phyloP scores from a whole-genome alignment of 2,113 vertebrate genomes.

The Agapornis roseicollis region DNA sequence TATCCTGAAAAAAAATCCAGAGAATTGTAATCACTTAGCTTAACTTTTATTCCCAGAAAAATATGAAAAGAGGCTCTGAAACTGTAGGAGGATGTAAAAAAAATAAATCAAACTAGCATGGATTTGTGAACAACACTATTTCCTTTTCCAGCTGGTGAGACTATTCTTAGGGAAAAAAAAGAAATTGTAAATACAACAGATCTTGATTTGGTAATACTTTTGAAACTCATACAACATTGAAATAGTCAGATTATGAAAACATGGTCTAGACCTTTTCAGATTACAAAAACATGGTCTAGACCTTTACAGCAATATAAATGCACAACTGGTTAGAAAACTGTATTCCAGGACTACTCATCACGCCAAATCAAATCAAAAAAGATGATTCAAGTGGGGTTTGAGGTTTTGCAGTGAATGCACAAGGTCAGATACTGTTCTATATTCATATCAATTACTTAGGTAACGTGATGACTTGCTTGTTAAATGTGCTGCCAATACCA shows the following conservation, averaged over 20 bases:
- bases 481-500: not conserved
- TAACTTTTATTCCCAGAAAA: not conserved
- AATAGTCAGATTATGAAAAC: not conserved
- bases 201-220: not conserved
- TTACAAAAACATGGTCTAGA: not conserved
- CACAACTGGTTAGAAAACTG: not conserved
- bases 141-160: not conserved
- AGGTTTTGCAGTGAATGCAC: not conserved
- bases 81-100: not conserved
- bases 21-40: not conserved
- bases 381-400: not conserved
- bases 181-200: not conserved
- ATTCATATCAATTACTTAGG: not conserved
- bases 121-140: not conserved
- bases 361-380: slow-evolving; percentile 5
- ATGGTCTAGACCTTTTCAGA: not conserved
- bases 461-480: fast-evolving
- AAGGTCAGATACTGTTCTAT: not conserved
- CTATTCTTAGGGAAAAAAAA: not conserved
- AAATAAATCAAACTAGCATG: not conserved
- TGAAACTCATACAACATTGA: not conserved
- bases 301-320: not conserved
- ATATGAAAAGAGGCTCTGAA: not conserved
- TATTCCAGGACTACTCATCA: not conserved
- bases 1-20: not conserved